Evolutionary conservation across 2,888 invertebrate species (phyloP), one percentile per base, ranked within the genome.

Genomic region (Ophion slaviceki): DNA sequence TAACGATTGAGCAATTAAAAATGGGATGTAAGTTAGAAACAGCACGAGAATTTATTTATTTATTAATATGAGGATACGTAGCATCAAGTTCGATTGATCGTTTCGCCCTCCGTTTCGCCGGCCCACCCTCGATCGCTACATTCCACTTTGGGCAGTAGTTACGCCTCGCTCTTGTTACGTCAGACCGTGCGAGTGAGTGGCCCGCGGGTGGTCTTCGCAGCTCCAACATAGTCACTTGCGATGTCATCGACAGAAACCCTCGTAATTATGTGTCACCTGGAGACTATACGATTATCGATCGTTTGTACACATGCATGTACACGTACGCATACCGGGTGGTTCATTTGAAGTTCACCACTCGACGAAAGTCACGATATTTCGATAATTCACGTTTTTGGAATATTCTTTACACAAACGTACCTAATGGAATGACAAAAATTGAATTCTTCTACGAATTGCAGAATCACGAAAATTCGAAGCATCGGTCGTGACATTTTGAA

Each of bases 231-330:
- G 67, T 86, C 80, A 66, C 80, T 84, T 72, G 81, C 86, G 78
- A 87, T 89, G 90, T 90, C 89, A 89, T 89, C 89, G 86, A 71
- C 88, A 89, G 88, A 87, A 76, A 82, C 81, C 80, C 71, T 81
- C 86, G 87, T 89, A 90, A 91, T 91, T 90, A 88, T 89, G 87
- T 88, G 87, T 87, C 87, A 85, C 86, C 88, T 87, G 89, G 82
- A 80, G 81, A 80, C 76, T 70, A 59, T 85, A 77, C 86, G 82
- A 87, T 87, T 87, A 83, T 80, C 86, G 89, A 89, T 90, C 87
- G 86, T 83, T 88, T 61, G 82, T 81, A 59, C 28, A 47, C 66
- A 45, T 47, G 66, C 59, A 67, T 36, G 64, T 64, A 71, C 57
- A 40, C 45, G 17, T 66, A 76, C 47, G 20, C 64, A 53, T 67